Evolutionary conservation across 2,797 vertebrate species (phyloP), one percentile per base, ranked within the genome.

Genomic region (Galagoides demidoff): DNA sequence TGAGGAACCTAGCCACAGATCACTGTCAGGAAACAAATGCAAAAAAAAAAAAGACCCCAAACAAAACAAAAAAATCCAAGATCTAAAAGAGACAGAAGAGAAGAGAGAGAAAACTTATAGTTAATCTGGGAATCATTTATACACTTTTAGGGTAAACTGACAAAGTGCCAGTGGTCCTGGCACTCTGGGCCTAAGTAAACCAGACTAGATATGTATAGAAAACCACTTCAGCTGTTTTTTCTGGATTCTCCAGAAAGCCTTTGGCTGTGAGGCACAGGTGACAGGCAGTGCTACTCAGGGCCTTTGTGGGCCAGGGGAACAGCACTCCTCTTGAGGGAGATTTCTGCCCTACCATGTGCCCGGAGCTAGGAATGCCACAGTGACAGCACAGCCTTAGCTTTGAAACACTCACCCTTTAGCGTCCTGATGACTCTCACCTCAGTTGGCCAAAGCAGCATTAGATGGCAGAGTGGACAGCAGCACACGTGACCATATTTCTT

Each of bases 311-410:
- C 39, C 20, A 16, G 7, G 7, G 22, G 20, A 43, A 14, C 57
- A 31, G 59, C 4, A 0, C 70, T 49, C n/a, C 57, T 25, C 20
- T 1, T 3, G 3, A 0, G 20, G 0, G 1, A 29, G 10, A 23
- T 0, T 57, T 66, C 4, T 10, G 61, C 10, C 29, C 27, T 0
- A 1, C 1, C 6, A n/a, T 2, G 2, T 43, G 23, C 39, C 79
- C 31, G 8, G 31, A 39, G 70, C 27, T 43, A 3, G 11, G 90
- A 19, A 16, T 9, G 1, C 45, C 4, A 3, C 4, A 7, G 16
- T 23, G n/a, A 66, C 43, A 34, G 45, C 22, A 10, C n/a, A 17
- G 74, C 52, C 34, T 29, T 5, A 3, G 12, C 78, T n/a, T 74
- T 3, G 0, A 12, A 43, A 43, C 1, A 1, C 43, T 3, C 25